phyloP scores from a whole-genome alignment of 1,140 invertebrate species.

The Maniola jurtina region DNA sequence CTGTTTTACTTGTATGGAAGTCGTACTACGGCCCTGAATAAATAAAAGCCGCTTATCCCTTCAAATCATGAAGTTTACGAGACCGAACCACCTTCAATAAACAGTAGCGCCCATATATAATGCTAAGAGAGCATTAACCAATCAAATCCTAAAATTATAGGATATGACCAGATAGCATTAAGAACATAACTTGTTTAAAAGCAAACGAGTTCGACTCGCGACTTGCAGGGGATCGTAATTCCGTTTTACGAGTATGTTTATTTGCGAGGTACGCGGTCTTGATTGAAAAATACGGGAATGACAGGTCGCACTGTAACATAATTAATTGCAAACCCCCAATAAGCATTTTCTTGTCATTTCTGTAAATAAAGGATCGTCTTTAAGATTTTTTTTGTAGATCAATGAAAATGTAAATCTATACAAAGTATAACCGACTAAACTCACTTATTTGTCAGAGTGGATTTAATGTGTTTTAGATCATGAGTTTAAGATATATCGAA shows the following conservation, averaged over 20 bases:
- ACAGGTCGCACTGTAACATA: not conserved
- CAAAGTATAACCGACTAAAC: no score
- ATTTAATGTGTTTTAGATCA: no score
- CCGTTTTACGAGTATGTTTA: conserved; percentile 34
- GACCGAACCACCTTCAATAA: conserved; percentile 20
- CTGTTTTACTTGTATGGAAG: not conserved
- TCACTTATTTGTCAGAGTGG: no score
- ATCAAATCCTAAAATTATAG: conserved; percentile 37
- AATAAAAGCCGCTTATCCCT: conserved; percentile 12
- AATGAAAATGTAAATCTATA: no score
- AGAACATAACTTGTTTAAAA: conserved; percentile 32
- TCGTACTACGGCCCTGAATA: not conserved
- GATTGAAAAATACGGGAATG: conserved; percentile 45
- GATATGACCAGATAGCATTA: conserved; percentile 31
- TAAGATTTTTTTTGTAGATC: no score
- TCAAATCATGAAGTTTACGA: conserved; percentile 24
- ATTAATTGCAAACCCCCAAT: no score
- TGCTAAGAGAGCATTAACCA: conserved; percentile 26
- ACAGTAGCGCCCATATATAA: conserved; percentile 31
- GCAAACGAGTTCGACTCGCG: conserved; percentile 6
- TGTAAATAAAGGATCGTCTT: no score
- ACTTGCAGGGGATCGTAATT: conserved; percentile 32
- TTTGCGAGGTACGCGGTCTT: conserved; percentile 18
- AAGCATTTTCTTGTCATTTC: no score
- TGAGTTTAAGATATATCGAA: no score